Base-by-base conservation (phyloP, 2,113 vertebrate species). In the Calidris pugnax region DNA sequence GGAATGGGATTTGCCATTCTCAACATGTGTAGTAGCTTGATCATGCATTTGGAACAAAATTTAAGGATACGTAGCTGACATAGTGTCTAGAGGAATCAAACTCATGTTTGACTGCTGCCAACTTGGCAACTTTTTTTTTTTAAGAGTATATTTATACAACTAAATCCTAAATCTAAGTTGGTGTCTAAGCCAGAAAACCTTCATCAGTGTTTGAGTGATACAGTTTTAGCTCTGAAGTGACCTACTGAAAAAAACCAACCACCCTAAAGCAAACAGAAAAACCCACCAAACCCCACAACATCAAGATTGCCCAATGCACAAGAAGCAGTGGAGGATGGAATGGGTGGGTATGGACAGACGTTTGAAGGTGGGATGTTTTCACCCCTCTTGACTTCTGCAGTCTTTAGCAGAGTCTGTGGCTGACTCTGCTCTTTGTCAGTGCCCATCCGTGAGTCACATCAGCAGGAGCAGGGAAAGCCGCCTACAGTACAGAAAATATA, bases 221-320 rank as follows among this genome's bases (percentile, higher is more conserved):
- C 4, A 9, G 5, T 41, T 15, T 75, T 67, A 55, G 22, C 41
- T 30, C 24, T 79, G 17, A 75, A 79, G 47, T 24, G 64, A 43
- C 21, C 48, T 71, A 32, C 45, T 37, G 41, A 81, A 90, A 39
- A 45, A 43, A 35, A 14, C 30, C 53, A 18, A 30, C 27, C 28
- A 55, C 53, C 9, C 6, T 17, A 12, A 26, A 59, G 6, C 14
- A 35, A 85, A 18, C 2, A 33, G 59, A 20, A 37, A 59, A 45
- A 3, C 2, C 14, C 35, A 26, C 7, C 35, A 21, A 59, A 22
- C 9, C 1, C 6, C 2, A 14, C 67, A 59, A 3, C 5, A 11
- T 4, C 28, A 37, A 24, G 24, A n/a, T n/a, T 56, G 23, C 13
- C 14, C 51, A 45, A 48, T 18, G 2, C 21, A 27, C 8, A 53